Base-by-base conservation (phyloP, 2,888 invertebrate species). In the Machimus rusticus region DNA sequence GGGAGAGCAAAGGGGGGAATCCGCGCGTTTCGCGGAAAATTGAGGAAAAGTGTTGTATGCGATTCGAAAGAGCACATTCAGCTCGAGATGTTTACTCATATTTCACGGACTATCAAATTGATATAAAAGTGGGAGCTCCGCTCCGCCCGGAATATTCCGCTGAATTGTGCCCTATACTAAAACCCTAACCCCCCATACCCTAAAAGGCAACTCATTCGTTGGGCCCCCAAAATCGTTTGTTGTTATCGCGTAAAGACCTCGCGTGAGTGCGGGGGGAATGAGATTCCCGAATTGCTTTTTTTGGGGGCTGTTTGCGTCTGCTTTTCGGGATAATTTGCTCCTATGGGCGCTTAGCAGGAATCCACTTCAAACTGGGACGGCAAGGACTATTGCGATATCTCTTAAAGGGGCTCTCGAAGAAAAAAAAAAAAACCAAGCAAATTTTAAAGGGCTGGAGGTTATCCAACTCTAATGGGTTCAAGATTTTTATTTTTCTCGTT, bases 71-170 rank as follows among this genome's bases (percentile, higher is more conserved):
- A 66, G 37, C 57, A 82, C 37, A 82, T 82, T 82, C 57, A 82
- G 66, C 37, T 19, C 9, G 66, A 16, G 34, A 66, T 82, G 66
- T 55, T 82, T 82, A 82, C 57, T 57, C 82, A 82, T 82, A 82
- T 82, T 82, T 82, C 82, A 82, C 57, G 82, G 82, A 82, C 66
- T 82, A 82, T 82, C 82, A 55, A 82, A 57, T 66, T 66, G 66
- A 66, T 66, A 66, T 66, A 66, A 66, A 66, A 66, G 66, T 66
- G 23, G 66, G 28, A 12, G 55, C n/a, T 9, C 66, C 66, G 55
- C n/a, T 9, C 66, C 66, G 66, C 66, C 51, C n/a, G 51, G 28
- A 66, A 66, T 66, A 66, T 66, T 66, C 12, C 66, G 66, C 66
- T 66, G 23, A 23, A 66, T 23, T 28, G 66, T 28, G 66, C 66